Evolutionary conservation across 2,888 invertebrate genomes (phyloP).

Genomic region (Drosophila algonquin): DNA sequence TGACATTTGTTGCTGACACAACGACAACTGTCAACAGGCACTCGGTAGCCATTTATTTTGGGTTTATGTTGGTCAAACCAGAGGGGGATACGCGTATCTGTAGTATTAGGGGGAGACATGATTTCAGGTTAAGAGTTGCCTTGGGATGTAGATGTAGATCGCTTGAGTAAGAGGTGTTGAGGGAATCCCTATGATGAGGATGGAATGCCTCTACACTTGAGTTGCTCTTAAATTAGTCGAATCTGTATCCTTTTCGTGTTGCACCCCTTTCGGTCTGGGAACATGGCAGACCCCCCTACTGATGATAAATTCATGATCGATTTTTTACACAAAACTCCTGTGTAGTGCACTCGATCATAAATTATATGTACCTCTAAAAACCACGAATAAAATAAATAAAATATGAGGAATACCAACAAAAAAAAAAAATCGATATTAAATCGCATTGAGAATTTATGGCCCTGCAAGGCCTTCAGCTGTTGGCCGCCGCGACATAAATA

Average conservation of each 20-base stretch:
- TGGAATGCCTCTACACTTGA: background rate
- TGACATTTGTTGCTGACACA: slow-evolving; percentile 78
- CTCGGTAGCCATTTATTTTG: slow-evolving; percentile 78
- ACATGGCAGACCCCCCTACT: no score
- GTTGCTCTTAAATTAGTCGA: background rate
- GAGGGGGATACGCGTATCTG: background rate
- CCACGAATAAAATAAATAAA: slow-evolving; percentile 35
- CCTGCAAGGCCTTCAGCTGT: slow-evolving; percentile 62
- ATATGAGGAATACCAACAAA: slow-evolving; percentile 17
- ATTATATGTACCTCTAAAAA: slow-evolving; percentile 3
- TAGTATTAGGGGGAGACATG: background rate
- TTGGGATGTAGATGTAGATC: background rate
- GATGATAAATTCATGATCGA: background rate
- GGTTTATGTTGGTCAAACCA: slow-evolving; percentile 20
- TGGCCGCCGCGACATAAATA: slow-evolving; percentile 61
- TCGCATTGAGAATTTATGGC: slow-evolving; percentile 62
- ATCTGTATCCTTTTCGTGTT: background rate
- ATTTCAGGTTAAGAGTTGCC: background rate
- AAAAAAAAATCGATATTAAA: slow-evolving; percentile 37
- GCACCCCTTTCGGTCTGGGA: no score
- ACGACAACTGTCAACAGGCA: slow-evolving; percentile 77
- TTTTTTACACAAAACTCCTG: background rate
- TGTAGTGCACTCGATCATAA: slow-evolving; percentile 14
- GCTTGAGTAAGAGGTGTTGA: background rate
- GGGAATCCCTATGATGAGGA: background rate